phyloP scores from a whole-genome alignment of 1,140 invertebrate species.

The Halotydeus destructor region DNA sequence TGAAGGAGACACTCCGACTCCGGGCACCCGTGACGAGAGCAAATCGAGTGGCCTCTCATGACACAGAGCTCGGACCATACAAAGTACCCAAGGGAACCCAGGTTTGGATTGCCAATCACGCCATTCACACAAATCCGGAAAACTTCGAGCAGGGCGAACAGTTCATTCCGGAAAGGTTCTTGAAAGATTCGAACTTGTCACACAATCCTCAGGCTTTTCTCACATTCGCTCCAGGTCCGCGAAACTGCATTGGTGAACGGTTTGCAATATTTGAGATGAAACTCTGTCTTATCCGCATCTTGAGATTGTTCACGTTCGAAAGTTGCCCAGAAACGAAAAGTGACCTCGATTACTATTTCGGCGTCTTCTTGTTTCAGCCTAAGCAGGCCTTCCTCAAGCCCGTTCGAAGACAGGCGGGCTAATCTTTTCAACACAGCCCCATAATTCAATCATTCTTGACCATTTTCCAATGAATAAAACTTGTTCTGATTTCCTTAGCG shows the following conservation, averaged over 20 bases:
- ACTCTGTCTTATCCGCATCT: constrained; percentile 26
- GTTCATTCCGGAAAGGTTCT: constrained; percentile 30
- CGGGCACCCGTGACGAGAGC: constrained; percentile 26
- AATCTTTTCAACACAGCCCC: too few relatives aligned
- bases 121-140: constrained; percentile 26
- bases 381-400: too few relatives aligned
- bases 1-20: constrained; percentile 35
- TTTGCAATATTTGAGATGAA: constrained; percentile 36
- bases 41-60: constrained; percentile 21
- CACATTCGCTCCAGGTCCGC: constrained; percentile 49
- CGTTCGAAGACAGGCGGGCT: too few relatives aligned
- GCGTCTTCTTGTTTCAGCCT: too few relatives aligned
- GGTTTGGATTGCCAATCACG: constrained; percentile 24
- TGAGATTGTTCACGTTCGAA: too few relatives aligned
- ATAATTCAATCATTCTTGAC: too few relatives aligned
- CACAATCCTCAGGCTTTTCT: constrained; percentile 43
- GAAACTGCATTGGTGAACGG: constrained; percentile 45
- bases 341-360: too few relatives aligned
- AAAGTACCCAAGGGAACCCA: constrained; percentile 25
- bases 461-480: too few relatives aligned
- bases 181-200: constrained; percentile 24
- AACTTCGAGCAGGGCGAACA: constrained; percentile 27
- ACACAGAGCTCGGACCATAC: constrained; percentile 16
- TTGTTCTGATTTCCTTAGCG: too few relatives aligned
- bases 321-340: too few relatives aligned